Base-by-base conservation (phyloP, 2,797 vertebrate species). In the Chaenodraco wilsoni region DNA sequence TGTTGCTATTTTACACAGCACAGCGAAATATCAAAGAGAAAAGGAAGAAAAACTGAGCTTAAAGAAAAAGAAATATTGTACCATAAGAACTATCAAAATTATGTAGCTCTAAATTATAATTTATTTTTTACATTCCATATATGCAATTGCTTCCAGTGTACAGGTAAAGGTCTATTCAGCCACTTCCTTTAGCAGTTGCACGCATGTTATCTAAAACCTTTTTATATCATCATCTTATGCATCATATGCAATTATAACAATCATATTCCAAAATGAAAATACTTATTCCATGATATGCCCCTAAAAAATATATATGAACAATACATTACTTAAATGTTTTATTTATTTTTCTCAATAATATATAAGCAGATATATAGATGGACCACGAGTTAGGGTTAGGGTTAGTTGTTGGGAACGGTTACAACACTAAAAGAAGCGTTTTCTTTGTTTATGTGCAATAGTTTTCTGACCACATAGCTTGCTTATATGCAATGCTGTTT, bases 81-180 rank as follows among this genome's bases (percentile, higher is more conserved):
- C 60, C 49, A 69, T 75, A 68, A 81, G 59, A 88, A 69, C 75
- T 72, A 62, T 72, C 11, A 74, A 16, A 78, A 41, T 2, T 41
- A 55, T 52, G 21, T 17, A 71, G 67, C 65, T 68, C 33, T 21
- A 69, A 44, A 40, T 23, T 16, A 4, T 19, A 41, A 13, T 40
- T 48, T 60, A 2, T 74, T 70, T 78, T 62, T 45, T 67, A 46
- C 59, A 60, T 55, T 45, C 40, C 62, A 71, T 63, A 50, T 79
- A 81, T 73, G 65, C 21, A 69, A 56, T 14, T 27, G 19, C 52
- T 43, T 52, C 21, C 21, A 49, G 10, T 73, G 37, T 65, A 67
- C 56, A 79, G 52, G 44, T 72, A 79, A 84, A 79, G 58, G 62
- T 83, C 70, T 65, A 56, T 59, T 81, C 59, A 64, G 71, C 74